Base-by-base conservation (phyloP, 1,140 invertebrate genomes). In the Ptiloglossa arizonensis region DNA sequence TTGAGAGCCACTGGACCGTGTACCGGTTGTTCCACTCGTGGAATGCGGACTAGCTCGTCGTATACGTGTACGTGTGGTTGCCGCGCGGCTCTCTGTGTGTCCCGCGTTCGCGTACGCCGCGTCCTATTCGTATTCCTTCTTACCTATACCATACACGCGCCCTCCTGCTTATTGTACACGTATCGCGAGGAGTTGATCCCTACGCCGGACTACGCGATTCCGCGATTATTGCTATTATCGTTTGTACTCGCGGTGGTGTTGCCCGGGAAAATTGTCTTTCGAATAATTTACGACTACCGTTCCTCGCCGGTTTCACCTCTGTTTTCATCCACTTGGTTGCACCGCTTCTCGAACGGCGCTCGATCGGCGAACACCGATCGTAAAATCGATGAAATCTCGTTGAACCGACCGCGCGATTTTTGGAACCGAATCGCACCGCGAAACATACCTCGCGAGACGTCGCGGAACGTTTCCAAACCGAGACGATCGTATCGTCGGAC, bases 11-110 rank as follows among this genome's bases (percentile, higher is more conserved):
- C 91, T 92, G 91, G 67, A 85, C 78, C 86, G 84, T 90, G 90
- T 92, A 92, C 91, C 91, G 91, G 91, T 92, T 92, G 91, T 92
- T 92, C 91, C 90, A 92, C 91, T 91, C 91, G 86, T 89, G 91
- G 91, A 92, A 92, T 92, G 91, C 89, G 91, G 91, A 91, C 89
- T 88, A 84, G 79, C 87, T 56, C 62, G 32, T 57, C 56, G 85
- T 81, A 54, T 79, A 75, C 46, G 68, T 54, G 72, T 41, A 41
- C 70, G 54, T 24, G 24, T 15, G 35, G 27, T 35, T 41, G 24
- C 2, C n/a, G 46, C 56, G 56, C 50, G n/a, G 59, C 41, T 76
- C 50, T 74, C 17, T 50, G 27, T 17, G 56, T 24, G 17, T 35
- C 27, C 8, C 68, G 44, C 46, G n/a, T 17, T n/a, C 15, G 19